Evolutionary conservation across 2,113 vertebrate genomes (phyloP), one percentile per base, ranked within the genome.

Genomic region (Pardalotus punctatus): DNA sequence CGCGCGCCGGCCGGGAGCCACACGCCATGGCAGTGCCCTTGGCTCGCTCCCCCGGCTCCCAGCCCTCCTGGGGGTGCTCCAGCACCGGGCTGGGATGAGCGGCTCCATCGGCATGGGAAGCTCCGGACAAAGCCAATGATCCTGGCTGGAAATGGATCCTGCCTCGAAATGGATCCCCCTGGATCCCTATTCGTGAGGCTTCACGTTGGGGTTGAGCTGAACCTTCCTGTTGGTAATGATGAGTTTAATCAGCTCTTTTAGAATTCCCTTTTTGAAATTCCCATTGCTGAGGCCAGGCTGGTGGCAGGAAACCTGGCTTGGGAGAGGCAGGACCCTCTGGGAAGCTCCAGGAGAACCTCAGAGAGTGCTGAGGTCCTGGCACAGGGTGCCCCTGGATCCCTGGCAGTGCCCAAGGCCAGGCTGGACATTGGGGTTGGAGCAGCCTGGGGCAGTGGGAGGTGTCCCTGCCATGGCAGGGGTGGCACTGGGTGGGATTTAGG

Each of bases 151-250:
- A 50, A 50, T 0, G 11, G 43, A 7, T 33, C 23, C 9, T 1
- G 42, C 15, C 7, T 12, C 0, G 0, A 28, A 70, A 5, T 1
- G n/a, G n/a, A n/a, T n/a, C n/a, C n/a, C n/a, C n/a, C n/a, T n/a
- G n/a, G n/a, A n/a, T n/a, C n/a, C n/a, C n/a, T 0, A 0, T 2
- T 1, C 12, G 0, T 4, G 2, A 6, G 56, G 58, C 5, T 20
- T 3, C 1, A 2, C 0, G 14, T 3, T 2, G 10, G 72, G 45
- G 8, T 5, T 2, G 58, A 28, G 62, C 36, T 8, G 18, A 28
- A 10, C 1, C 13, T 27, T 36, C 21, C 4, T 27, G 38, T 5
- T 3, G 40, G 48, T 5, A 14, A 31, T 2, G 45, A 50, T 40
- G 38, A 40, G 38, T 40, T 40, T 40, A 12, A 40, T 40, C 38